Evolutionary conservation across 2,113 vertebrate species (phyloP).

Genomic region (Stegastes partitus): DNA sequence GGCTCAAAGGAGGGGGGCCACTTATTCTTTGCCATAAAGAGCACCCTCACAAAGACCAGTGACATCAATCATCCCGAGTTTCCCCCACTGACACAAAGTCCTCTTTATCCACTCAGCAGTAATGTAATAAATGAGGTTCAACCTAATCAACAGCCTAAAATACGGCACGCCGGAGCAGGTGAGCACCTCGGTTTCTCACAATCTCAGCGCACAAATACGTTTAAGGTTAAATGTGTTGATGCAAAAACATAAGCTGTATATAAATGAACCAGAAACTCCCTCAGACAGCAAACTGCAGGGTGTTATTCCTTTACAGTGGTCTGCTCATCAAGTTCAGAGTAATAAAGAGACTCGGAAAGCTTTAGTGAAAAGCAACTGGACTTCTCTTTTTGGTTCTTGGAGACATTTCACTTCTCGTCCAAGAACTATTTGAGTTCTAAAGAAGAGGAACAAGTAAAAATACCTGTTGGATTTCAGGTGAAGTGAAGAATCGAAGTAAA

Average conservation of each 20-base stretch:
- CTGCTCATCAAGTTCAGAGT: no score
- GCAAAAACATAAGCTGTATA: background rate
- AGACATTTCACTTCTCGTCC: no score
- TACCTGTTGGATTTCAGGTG: no score
- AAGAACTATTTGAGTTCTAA: no score
- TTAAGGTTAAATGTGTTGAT: background rate
- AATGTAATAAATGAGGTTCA: conserved; percentile 2
- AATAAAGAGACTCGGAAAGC: no score
- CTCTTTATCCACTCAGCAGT: conserved; percentile 11
- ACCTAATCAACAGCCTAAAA: background rate
- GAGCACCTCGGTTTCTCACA: background rate
- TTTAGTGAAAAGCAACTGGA: no score
- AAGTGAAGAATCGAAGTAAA: no score
- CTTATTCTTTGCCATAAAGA: background rate
- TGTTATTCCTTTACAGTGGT: no score
- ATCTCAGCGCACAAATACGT: background rate
- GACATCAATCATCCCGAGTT: background rate
- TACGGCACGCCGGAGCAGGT: background rate
- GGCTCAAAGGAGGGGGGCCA: background rate
- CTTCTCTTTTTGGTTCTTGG: no score
- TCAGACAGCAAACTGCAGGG: no score
- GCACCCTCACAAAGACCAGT: background rate
- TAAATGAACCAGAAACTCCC: no score
- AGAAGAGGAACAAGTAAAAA: no score
- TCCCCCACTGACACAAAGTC: conserved; percentile 1